Percentiles rank a stretch among this genome's conserved stretches.
Conservation (phyloP, 2,797 vertebrate genomes). For the Phaenicophaeus curvirostris region DNA sequence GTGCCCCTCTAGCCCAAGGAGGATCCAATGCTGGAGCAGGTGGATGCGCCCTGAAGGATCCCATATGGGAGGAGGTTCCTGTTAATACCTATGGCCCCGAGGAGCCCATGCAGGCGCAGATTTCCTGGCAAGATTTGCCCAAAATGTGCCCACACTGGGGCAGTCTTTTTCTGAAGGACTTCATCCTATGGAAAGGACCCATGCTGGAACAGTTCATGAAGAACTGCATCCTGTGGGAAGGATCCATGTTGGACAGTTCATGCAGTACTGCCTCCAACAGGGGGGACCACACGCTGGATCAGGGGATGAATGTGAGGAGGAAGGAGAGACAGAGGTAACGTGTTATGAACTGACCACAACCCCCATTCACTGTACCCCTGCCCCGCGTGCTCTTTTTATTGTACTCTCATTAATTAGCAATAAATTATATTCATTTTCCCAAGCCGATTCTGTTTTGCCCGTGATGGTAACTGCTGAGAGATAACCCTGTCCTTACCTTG, state of each 20-base stretch:
- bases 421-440: neutral
- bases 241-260: rapidly evolving
- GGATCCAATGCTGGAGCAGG: neutral
- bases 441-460: rapidly evolving
- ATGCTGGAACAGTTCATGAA: neutral
- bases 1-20: neutral
- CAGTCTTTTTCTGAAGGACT: neutral
- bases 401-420: neutral
- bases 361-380: rapidly evolving
- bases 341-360: rapidly evolving
- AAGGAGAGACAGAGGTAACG: rapidly evolving
- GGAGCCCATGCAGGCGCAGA: rapidly evolving
- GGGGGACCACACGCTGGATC: neutral
- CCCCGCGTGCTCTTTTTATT: neutral
- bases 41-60: neutral
- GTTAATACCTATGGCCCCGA: neutral
- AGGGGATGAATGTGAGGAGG: neutral
- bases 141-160: neutral
- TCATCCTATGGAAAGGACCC: neutral
- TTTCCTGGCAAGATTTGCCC: neutral
- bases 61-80: neutral
- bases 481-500: neutral
- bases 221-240: neutral
- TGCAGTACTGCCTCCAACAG: neutral
- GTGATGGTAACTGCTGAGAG: neutral